A percentile compares a stretch with the other conserved stretches of the same genome.
Evolutionary conservation across 2,888 invertebrate species (phyloP).

Genomic region (Tipula vernalis): DNA sequence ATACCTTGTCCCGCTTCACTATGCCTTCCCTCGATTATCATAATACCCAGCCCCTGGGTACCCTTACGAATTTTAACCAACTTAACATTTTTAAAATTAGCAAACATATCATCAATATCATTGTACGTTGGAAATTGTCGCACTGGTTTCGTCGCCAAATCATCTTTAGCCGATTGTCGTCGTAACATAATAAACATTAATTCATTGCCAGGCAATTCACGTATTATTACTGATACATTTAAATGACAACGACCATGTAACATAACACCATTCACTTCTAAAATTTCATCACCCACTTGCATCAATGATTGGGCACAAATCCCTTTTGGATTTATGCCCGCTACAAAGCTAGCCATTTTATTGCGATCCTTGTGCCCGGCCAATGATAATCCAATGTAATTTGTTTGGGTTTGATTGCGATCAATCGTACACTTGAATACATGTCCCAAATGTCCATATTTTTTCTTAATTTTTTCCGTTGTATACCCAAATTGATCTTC

Average conservation of each 20-base stretch:
- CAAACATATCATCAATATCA: constrained; percentile 16
- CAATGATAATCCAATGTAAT: constrained; percentile 79
- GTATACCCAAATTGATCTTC: constrained; percentile 93
- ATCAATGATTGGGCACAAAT: constrained; percentile 63
- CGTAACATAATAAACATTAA: constrained; percentile 78
- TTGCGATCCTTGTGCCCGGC: constrained; percentile 90
- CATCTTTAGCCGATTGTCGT: constrained; percentile 56
- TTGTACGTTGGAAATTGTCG: constrained; percentile 65
- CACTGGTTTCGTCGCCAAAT: constrained; percentile 81
- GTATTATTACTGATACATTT: constrained; percentile 92
- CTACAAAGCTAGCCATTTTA: constrained; percentile 93
- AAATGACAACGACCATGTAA: constrained; percentile 90
- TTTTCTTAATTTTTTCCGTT: constrained; percentile 86
- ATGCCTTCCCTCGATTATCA: constrained; percentile 91
- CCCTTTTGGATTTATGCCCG: constrained; percentile 86
- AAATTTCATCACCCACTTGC: constrained; percentile 85
- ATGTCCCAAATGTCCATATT: constrained; percentile 72
- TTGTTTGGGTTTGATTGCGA: constrained; percentile 54
- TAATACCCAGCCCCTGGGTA: constrained; percentile 65
- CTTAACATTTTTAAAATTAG: constrained; percentile 62
- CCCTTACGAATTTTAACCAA: constrained; percentile 79
- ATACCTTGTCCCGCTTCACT: constrained; percentile 85
- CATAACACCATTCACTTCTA: constrained; percentile 92
- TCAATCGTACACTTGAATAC: constrained; percentile 51
- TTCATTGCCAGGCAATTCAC: constrained; percentile 67